Evolutionary conservation across 2,113 vertebrate genomes (phyloP), one percentile per base, ranked within the genome.

Genomic region (Macquaria ambigua): DNA sequence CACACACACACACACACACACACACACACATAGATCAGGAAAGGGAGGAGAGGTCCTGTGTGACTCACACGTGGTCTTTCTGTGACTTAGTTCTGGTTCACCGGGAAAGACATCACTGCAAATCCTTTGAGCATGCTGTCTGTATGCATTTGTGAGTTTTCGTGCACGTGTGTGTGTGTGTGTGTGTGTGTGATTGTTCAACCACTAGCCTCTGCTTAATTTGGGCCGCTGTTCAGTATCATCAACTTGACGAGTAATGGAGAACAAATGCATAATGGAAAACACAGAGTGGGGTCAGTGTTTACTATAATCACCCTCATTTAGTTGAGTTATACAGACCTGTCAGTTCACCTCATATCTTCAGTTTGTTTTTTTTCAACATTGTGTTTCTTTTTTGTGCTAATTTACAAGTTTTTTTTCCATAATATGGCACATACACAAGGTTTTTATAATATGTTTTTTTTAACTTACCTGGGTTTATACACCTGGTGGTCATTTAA

Each of bases 51-150:
- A 74, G 68, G 73, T 81, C 66, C 41, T 76, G 31, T n/a, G 37
- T 90, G 88, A 91, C 67, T 90, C 92, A 93, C 56, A 86, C 81
- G 68, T 56, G 66, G 74, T 85, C 81, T 90, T 92, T 85, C 82
- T 77, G 83, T 84, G 84, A 68, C 77, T 93, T 84, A 84, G 78
- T 85, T 88, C 89, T 87, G 84, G 61, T 72, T 81, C 72, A 82
- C 71, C 14, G 18, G 52, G 67, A 71, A 85, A 55, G 68, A 86
- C 80, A 80, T 83, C 53, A 18, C 72, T 85, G 83, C 74, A 82
- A 66, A 83, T 83, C 86, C 68, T 81, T 15, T 73, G 68, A 83
- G 70, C 66, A 58, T 55, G 39, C 75, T 90, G 87, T 87, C 85
- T 90, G 62, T 81, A 71, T 74, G 70, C 61, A 85, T 92, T 88